Percentiles rank a stretch among this genome's conserved stretches.
Conservation (phyloP, 2,113 vertebrate species). For the Odontophorus gujanensis region DNA sequence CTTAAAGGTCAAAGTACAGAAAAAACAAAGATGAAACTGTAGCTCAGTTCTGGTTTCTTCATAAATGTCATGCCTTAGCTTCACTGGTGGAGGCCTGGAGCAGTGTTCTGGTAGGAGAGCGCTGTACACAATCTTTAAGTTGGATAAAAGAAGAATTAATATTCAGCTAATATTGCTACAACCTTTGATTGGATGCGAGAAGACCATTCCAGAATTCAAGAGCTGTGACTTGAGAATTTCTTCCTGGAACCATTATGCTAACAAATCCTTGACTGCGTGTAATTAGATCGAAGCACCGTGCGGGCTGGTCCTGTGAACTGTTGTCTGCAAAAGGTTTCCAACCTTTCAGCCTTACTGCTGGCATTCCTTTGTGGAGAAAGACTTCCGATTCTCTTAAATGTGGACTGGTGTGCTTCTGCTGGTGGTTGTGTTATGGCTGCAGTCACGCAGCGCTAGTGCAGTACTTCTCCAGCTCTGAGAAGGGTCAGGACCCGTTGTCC, state of each 20-base stretch:
- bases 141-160: neutral
- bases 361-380: neutral
- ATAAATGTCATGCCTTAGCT: accelerated
- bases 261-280: neutral
- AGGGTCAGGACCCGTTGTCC: too few species aligned
- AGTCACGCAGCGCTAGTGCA: neutral
- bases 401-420: neutral
- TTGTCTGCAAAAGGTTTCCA: neutral
- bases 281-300: neutral
- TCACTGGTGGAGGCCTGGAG: neutral
- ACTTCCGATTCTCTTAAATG: neutral
- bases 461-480: neutral
- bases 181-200: neutral
- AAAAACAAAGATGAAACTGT: neutral
- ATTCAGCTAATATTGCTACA: neutral
- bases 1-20: neutral
- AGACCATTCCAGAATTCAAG: neutral
- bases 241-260: neutral
- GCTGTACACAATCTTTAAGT: neutral
- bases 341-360: neutral
- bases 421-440: neutral
- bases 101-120: neutral
- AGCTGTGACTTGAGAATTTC: neutral
- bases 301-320: neutral
- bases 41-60: neutral